phyloP scores from a whole-genome alignment of 2,797 vertebrate genomes.

The Xenentodon cancila region DNA sequence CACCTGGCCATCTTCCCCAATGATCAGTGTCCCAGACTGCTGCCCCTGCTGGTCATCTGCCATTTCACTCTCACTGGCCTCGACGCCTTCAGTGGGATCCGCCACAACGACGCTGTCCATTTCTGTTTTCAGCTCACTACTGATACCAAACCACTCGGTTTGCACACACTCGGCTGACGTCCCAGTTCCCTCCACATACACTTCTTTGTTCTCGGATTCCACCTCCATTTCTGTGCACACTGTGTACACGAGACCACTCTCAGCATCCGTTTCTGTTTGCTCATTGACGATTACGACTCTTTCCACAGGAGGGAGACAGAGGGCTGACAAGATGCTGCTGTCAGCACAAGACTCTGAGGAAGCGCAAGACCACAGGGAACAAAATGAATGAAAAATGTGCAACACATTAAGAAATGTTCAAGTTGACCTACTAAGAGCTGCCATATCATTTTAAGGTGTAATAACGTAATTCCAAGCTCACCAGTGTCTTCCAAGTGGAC shows the following conservation, averaged over 20 bases:
- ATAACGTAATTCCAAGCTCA: slow-evolving; percentile 32
- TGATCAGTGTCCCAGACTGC: slow-evolving; percentile 62
- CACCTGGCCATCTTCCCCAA: slow-evolving; percentile 71
- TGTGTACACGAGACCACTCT: slow-evolving; percentile 63
- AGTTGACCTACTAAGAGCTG: background rate
- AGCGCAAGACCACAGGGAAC: background rate
- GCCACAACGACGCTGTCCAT: slow-evolving; percentile 28
- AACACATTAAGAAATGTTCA: background rate
- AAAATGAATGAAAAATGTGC: background rate
- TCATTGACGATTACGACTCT: slow-evolving; percentile 71
- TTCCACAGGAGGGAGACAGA: slow-evolving; percentile 69
- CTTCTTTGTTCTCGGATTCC: slow-evolving; percentile 69
- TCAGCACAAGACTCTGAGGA: slow-evolving; percentile 68
- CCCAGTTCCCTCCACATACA: slow-evolving; percentile 42
- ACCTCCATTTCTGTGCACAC: slow-evolving; percentile 78
- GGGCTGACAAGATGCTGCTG: slow-evolving; percentile 70
- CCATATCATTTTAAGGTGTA: no score
- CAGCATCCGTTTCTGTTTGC: slow-evolving; percentile 49
- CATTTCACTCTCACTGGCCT: slow-evolving; percentile 42
- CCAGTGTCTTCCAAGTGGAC: slow-evolving; percentile 69
- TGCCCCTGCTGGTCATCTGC: slow-evolving; percentile 23
- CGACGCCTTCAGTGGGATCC: slow-evolving; percentile 11
- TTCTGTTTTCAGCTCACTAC: slow-evolving; percentile 62
- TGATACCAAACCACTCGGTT: slow-evolving; percentile 59
- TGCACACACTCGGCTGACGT: slow-evolving; percentile 30